Conservation (phyloP, 1,140 invertebrate species). For the Apocrypta bakeri region DNA sequence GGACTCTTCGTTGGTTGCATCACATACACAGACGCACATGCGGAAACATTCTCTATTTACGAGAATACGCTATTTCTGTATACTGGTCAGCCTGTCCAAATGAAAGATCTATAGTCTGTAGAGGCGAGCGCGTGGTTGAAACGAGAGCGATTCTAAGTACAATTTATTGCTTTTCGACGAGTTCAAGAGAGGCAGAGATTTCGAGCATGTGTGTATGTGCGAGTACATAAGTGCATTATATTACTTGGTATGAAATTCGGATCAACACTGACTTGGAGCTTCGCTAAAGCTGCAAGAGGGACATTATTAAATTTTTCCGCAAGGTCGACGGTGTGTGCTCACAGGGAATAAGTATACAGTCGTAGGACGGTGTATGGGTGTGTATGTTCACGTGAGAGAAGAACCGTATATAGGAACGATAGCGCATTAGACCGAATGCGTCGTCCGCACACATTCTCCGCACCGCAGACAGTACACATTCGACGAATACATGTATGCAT, state of each 20-base stretch:
- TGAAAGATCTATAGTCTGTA: not conserved
- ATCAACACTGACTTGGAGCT: not conserved
- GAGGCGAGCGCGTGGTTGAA: not conserved
- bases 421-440: not conserved
- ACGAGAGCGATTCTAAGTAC: not conserved
- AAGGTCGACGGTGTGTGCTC: not conserved
- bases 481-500: not conserved
- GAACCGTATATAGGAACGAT: not conserved
- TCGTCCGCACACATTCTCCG: not conserved
- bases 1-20: not conserved
- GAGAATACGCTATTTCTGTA: not conserved
- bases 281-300: not conserved
- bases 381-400: no score
- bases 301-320: not conserved
- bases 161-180: not conserved
- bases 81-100: not conserved
- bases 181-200: not conserved
- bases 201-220: not conserved
- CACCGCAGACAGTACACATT: not conserved
- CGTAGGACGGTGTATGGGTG: not conserved
- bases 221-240: no score
- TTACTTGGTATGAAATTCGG: not conserved
- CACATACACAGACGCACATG: not conserved
- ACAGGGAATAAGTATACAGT: no score
- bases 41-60: slow-evolving; percentile 14